Percentiles rank a stretch among this genome's conserved stretches.
phyloP scores from a whole-genome alignment of 1,140 invertebrate species.

The Parasteatoda tepidariorum region DNA sequence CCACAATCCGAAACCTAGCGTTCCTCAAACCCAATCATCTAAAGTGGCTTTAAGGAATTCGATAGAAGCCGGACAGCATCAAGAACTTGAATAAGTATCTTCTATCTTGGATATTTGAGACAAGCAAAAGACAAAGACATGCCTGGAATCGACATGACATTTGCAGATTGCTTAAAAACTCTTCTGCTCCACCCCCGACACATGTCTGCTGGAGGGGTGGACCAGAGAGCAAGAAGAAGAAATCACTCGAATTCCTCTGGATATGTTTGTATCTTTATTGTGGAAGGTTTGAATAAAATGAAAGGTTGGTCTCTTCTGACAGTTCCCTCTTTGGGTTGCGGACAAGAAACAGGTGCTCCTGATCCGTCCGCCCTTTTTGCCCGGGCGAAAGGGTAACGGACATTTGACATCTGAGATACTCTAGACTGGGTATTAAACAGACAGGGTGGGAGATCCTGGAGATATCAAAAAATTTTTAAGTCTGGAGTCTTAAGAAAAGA shows the following conservation, averaged over 20 bases:
- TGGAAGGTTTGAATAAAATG: neutral
- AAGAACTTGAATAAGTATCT: slow-evolving; percentile 16
- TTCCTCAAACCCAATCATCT: neutral
- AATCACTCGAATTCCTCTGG: neutral
- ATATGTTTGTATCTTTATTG: neutral
- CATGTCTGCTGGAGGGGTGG: neutral
- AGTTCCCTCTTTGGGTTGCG: neutral
- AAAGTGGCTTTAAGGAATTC: neutral
- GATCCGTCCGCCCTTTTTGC: neutral
- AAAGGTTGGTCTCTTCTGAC: neutral
- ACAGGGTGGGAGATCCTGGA: neutral
- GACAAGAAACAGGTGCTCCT: slow-evolving; percentile 29
- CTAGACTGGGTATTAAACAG: neutral
- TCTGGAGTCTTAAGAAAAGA: neutral
- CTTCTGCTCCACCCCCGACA: neutral
- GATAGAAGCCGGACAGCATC: neutral
- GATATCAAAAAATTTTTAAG: neutral
- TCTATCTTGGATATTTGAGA: neutral
- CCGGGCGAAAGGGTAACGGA: neutral
- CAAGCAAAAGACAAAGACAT: slow-evolving; percentile 11
- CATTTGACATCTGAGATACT: slow-evolving; percentile 7
- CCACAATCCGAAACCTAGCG: too few relatives aligned
- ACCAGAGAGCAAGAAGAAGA: neutral
- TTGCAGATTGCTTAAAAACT: slow-evolving; percentile 19
- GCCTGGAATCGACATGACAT: slow-evolving; percentile 6